These are phyloP conservation scores for Cichladusa arquata DNA, from an alignment of 2,113 vertebrate species.

Conservation along the genomic window DNA sequence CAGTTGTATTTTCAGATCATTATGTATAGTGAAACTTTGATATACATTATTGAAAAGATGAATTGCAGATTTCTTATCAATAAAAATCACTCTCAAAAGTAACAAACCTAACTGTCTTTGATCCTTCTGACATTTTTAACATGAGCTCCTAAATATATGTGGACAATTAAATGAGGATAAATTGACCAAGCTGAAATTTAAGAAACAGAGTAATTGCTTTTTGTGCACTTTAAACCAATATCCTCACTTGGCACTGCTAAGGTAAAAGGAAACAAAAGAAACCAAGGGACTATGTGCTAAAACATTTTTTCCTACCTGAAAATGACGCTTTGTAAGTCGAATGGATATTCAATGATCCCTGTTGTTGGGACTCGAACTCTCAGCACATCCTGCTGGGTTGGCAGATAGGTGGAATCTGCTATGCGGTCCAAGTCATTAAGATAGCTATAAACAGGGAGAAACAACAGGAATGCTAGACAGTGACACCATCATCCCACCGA, in stretches of 20 bases:
- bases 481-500: constrained; percentile 25
- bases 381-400: constrained; percentile 84
- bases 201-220: neutral
- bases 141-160: neutral
- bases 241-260: neutral
- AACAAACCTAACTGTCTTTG: neutral
- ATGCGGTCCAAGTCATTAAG: constrained; percentile 85
- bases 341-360: constrained; percentile 89
- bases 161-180: neutral
- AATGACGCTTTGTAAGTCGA: constrained; percentile 94
- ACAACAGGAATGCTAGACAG: constrained; percentile 67
- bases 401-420: constrained; percentile 78
- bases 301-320: constrained; percentile 82
- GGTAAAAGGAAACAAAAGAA: neutral
- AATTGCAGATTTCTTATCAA: neutral
- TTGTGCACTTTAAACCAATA: neutral
- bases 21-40: neutral
- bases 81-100: neutral
- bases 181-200: neutral
- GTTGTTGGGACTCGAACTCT: constrained; percentile 85
- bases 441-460: constrained; percentile 75
- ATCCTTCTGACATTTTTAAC: neutral
- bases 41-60: neutral
- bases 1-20: neutral
- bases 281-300: neutral